Evolutionary conservation across 2,888 invertebrate species (phyloP).

Genomic region (Leucoma salicis): DNA sequence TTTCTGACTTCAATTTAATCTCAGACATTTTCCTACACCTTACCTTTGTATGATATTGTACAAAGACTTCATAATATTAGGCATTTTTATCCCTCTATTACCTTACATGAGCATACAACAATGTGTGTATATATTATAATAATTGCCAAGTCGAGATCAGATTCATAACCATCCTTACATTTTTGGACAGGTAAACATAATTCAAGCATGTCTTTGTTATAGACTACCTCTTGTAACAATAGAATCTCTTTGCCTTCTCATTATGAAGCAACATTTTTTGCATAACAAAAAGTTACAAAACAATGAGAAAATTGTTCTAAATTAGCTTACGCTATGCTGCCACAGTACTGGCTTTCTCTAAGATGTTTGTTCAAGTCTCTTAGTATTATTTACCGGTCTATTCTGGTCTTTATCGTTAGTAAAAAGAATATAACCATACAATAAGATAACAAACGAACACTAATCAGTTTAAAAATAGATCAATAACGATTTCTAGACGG

Average conservation of each 20-base stretch:
- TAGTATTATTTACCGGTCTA: conserved; percentile 28
- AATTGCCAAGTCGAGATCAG: conserved; percentile 24
- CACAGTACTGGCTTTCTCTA: conserved; percentile 50
- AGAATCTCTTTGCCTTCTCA: conserved; percentile 28
- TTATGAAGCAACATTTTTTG: conserved; percentile 40
- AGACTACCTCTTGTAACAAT: conserved; percentile 25
- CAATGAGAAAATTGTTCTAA: conserved; percentile 53
- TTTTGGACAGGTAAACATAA: conserved; percentile 33
- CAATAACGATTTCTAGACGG: conserved; percentile 50
- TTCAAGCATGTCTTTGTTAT: conserved; percentile 34
- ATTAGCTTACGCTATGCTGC: conserved; percentile 57
- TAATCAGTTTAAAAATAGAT: conserved; percentile 62
- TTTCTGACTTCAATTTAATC: conserved; percentile 66
- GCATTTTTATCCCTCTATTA: conserved; percentile 22
- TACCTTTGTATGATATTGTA: conserved; percentile 41
- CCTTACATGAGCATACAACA: conserved; percentile 13
- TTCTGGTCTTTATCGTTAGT: conserved; percentile 24
- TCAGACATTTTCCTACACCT: conserved; percentile 55
- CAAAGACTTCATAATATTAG: conserved; percentile 33
- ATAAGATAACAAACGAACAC: conserved; percentile 52
- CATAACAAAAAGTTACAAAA: conserved; percentile 44
- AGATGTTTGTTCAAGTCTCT: conserved; percentile 26
- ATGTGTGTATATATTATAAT: conserved; percentile 16
- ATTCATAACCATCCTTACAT: conserved; percentile 32
- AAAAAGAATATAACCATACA: conserved; percentile 48